These are phyloP conservation scores for Meloe dianella DNA, from an alignment of 2,888 invertebrate genomes.

Conservation along the genomic window DNA sequence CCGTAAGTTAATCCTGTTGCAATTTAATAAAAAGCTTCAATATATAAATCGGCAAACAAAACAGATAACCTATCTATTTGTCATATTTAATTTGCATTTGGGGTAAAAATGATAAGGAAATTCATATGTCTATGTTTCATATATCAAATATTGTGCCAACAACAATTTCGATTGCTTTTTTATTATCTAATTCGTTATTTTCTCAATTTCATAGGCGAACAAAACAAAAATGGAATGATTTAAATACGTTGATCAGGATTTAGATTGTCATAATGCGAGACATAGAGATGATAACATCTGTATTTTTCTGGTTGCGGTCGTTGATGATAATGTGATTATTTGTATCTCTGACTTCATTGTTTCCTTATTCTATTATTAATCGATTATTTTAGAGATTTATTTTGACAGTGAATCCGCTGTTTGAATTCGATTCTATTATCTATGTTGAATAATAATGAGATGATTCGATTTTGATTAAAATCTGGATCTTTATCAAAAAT, in stretches of 20 bases:
- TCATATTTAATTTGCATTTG: neutral
- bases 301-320: neutral
- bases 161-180: neutral
- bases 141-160: neutral
- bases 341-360: neutral
- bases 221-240: neutral
- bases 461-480: neutral
- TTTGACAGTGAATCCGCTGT: neutral
- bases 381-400: neutral
- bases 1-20: neutral
- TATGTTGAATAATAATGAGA: neutral
- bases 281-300: neutral
- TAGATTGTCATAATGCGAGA: neutral
- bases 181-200: neutral
- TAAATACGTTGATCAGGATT: neutral
- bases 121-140: neutral
- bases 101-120: neutral
- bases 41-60: neutral
- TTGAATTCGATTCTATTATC: neutral
- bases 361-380: neutral
- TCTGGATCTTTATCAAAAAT: neutral
- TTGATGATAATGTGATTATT: neutral
- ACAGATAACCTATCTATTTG: neutral
- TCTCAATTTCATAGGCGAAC: neutral
- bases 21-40: conserved; percentile 6